Base-by-base conservation (phyloP, 2,888 invertebrate genomes). In the Clivina fossor region DNA sequence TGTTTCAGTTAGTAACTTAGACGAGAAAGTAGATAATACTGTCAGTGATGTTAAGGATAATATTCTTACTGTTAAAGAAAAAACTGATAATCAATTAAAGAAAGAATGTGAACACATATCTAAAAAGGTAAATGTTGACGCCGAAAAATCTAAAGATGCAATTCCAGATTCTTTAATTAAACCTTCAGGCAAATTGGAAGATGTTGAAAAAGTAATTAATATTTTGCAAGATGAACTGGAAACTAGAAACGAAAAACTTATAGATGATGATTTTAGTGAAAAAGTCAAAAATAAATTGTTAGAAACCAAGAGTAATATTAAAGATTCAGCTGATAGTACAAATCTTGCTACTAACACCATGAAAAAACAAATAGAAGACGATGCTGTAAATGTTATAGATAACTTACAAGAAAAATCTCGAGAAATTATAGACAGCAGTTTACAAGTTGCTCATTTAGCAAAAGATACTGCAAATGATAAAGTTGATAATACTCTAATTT, bases 201-300 rank as follows among this genome's bases (percentile, higher is more conserved):
- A n/a, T n/a, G n/a, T n/a, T n/a, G n/a, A n/a, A n/a, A n/a, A n/a
- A n/a, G n/a, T n/a, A n/a, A n/a, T n/a, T n/a, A n/a, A n/a, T n/a
- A n/a, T n/a, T n/a, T n/a, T n/a, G n/a, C n/a, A n/a, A n/a, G n/a
- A n/a, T n/a, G n/a, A n/a, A n/a, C n/a, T n/a, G n/a, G n/a, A n/a
- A n/a, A n/a, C n/a, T n/a, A n/a, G n/a, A n/a, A n/a, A n/a, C n/a
- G n/a, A n/a, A n/a, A n/a, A n/a, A n/a, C n/a, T n/a, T n/a, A n/a
- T n/a, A n/a, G n/a, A n/a, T n/a, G n/a, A n/a, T n/a, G n/a, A n/a
- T n/a, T n/a, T n/a, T n/a, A n/a, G n/a, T n/a, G 79, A 79, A 67
- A 78, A 76, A 64, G 78, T 78, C 49, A 78, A 79, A 60, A 78
- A 78, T 68, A 77, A 77, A 26, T 71, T 75, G 1, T 76, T 76